phyloP scores from a whole-genome alignment of 1,140 invertebrate genomes.

The Melanaphis sacchari region DNA sequence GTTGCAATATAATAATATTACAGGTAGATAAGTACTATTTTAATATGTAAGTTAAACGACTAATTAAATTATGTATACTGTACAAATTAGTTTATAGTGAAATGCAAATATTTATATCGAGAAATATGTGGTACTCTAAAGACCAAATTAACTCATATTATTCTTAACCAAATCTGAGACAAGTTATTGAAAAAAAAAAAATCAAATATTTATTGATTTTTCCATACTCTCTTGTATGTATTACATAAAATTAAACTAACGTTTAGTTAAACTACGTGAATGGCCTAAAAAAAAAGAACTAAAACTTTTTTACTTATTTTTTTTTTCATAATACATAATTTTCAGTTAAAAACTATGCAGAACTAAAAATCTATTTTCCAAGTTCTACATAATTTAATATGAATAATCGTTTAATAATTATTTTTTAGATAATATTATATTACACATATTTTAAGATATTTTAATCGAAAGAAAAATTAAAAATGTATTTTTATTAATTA shows the following conservation, averaged over 20 bases:
- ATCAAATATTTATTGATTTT: background rate
- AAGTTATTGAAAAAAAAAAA: background rate
- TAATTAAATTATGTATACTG: background rate
- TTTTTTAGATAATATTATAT: too few relatives aligned
- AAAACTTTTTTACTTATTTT: background rate
- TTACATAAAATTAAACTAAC: background rate
- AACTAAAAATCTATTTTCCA: background rate
- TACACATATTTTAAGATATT: background rate
- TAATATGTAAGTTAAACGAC: too few relatives aligned
- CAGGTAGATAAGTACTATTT: background rate
- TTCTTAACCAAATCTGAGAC: background rate
- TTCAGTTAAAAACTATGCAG: background rate
- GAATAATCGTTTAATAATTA: background rate
- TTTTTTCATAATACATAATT: too few relatives aligned
- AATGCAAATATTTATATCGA: background rate
- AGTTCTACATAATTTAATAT: background rate
- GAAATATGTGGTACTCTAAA: background rate
- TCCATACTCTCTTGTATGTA: too few relatives aligned
- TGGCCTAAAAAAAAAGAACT: background rate
- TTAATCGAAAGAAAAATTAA: too few relatives aligned
- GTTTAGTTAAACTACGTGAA: background rate
- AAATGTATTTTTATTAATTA: too few relatives aligned
- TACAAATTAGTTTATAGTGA: background rate
- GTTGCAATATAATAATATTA: background rate
- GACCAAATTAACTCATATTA: too few relatives aligned